Base-by-base conservation (phyloP, 2,113 vertebrate species). In the Sturnus vulgaris region DNA sequence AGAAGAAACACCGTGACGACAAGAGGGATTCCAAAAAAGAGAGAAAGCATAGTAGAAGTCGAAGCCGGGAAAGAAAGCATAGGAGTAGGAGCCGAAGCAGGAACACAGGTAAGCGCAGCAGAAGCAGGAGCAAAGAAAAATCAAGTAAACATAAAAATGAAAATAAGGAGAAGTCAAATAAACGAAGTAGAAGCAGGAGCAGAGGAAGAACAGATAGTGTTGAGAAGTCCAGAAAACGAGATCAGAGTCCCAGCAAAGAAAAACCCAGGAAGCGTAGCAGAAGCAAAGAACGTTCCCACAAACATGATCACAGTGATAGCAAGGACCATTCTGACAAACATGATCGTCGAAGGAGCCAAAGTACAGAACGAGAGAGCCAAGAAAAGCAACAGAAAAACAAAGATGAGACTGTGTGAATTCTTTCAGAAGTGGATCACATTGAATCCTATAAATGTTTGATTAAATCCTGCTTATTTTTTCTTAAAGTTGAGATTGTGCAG, bases 181-280 rank as follows among this genome's bases (percentile, higher is more conserved):
- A 98, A 61, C 94, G 96, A 85, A 98, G 98, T 66, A 97, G 98
- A 88, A 98, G 98, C 81, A 96, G 98, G 93, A 98, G 98, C 91
- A 97, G 97, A 88, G 98, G 97, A 96, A 98, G 96, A 97, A 98
- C 97, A 97, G 98, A 96, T 96, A 98, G 97, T 92, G 97, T 40
- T 88, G 99, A 99, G 90, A 99, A 94, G 95, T 98, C 97, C 92
- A 98, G 97, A 69, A 99, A 99, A 96, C 98, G 98, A 95, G 99
- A 99, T 52, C 98, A 87, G 86, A 98, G 98, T 86, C 98, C 98
- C 87, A 97, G 97, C 95, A 98, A 97, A 97, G 98, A 98, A 60
- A 97, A 97, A n/a, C 69, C 98, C 35, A 98, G 98, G 89, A 99
- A 99, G 97, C 98, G 98, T 57, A 99, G 99, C 91, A 95, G 96